These are phyloP conservation scores for Alitta virens DNA, from an alignment of 2,888 invertebrate genomes.

Conservation along the genomic window DNA sequence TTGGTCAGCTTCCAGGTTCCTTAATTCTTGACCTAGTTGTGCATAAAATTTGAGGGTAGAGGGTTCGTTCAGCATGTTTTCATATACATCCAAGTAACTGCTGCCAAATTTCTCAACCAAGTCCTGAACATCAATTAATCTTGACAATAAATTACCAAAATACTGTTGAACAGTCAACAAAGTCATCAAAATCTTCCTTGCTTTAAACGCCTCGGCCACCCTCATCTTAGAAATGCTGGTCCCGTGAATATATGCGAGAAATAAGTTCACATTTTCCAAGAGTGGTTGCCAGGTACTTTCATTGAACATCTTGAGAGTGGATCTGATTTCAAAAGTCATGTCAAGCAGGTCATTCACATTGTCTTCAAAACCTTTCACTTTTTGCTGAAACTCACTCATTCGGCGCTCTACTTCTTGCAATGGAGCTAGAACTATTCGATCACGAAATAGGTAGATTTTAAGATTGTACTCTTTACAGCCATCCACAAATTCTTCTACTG, in stretches of 20 bases:
- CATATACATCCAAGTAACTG: neutral
- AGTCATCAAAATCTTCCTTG: neutral
- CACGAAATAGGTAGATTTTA: slow-evolving; percentile 18
- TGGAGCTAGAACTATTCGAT: slow-evolving; percentile 16
- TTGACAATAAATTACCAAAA: neutral
- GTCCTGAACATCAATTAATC: neutral
- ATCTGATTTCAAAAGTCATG: too few relatives aligned
- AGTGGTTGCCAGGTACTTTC: neutral
- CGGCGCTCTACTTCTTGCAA: slow-evolving; percentile 13
- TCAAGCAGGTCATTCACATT: too few relatives aligned
- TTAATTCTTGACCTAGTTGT: neutral
- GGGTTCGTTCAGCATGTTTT: neutral
- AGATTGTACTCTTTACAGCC: slow-evolving; percentile 8
- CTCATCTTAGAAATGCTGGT: neutral
- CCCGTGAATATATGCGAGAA: neutral
- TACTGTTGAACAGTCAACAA: neutral
- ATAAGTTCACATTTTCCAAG: neutral
- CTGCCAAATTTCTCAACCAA: neutral
- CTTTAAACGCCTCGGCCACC: neutral
- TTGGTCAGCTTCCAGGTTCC: neutral
- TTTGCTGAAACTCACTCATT: too few relatives aligned
- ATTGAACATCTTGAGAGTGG: neutral
- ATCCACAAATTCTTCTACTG: neutral
- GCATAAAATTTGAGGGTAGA: neutral
- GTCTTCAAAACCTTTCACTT: too few relatives aligned